These are phyloP conservation scores for Epistrophella euchroma DNA, from an alignment of 2,888 invertebrate species.

Conservation along the genomic window DNA sequence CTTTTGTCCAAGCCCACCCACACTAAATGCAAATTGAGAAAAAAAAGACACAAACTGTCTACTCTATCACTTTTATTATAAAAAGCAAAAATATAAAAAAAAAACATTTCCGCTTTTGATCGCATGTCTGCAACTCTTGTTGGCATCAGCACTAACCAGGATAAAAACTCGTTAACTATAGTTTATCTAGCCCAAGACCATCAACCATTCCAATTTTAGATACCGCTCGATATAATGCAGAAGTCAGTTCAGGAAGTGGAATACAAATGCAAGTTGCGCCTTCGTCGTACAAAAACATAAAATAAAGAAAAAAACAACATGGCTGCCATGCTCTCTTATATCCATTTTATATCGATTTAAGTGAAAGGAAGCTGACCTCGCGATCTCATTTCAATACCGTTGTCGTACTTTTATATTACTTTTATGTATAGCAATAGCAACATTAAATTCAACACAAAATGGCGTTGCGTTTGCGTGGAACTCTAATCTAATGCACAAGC, in stretches of 20 bases:
- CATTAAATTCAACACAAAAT: constrained; percentile 6
- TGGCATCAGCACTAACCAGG: constrained; percentile 6
- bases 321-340: constrained; percentile 10
- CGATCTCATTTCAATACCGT: constrained; percentile 55
- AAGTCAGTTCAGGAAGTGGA: constrained; percentile 67
- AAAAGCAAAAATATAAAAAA: not conserved
- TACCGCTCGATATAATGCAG: constrained; percentile 29
- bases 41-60: constrained; percentile 25
- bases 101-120: constrained; percentile 52
- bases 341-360: constrained; percentile 48
- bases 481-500: constrained; percentile 29
- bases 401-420: not conserved
- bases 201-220: constrained; percentile 2
- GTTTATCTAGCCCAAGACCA: constrained; percentile 56
- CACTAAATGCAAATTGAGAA: not conserved
- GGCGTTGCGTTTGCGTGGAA: constrained; percentile 8
- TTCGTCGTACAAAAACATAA: constrained; percentile 5
- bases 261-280: constrained; percentile 31
- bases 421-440: not conserved
- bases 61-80: not conserved
- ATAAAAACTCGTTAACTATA: constrained; percentile 37
- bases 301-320: constrained; percentile 10
- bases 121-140: constrained; percentile 20
- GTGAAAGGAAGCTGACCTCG: constrained; percentile 72
- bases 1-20: constrained; percentile 21